Evolutionary conservation across 2,888 invertebrate genomes (phyloP), one percentile per base, ranked within the genome.

Genomic region (Anorthoa munda): DNA sequence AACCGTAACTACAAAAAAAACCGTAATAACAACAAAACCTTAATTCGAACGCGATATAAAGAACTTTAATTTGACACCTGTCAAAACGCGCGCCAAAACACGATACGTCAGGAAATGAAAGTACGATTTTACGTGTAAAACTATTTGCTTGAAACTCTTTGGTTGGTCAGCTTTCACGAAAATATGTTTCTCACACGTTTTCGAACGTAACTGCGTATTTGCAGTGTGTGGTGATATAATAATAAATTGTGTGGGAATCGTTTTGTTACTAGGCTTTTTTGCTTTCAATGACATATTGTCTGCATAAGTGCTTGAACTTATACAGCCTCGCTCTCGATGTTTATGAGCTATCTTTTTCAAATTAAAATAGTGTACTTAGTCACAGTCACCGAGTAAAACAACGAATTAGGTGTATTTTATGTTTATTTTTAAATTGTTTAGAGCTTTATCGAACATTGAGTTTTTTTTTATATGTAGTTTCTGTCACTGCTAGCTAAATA

Each of bases 171-270:
- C 94, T 94, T 94, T 94, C 92, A 87, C 90, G 89, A 88, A 91
- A 94, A 92, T 93, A 90, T 92, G 91, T 92, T 95, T 95, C 95
- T 95, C 95, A 93, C 95, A 95, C 95, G 95, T 94, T 94, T 93
- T 92, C 91, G 90, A 90, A 90, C 89, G 80, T 87, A 89, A 88
- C 77, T 77, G 53, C 70, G 72, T 86, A 81, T 86, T 86, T 87
- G 75, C 68, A 74, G 78, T 81, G 70, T 48, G 59, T 67, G 55
- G 77, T 86, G 86, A 87, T 87, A 87, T 87, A 86, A 86, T 84
- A 83, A 72, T 79, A 82, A 87, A 79, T 72, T 77, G 77, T 81
- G 81, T 86, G 87, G 67, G 87, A 86, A 83, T 66, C 60, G 63
- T 77, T 86, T 74, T 48, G 67, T 79, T 75, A 63, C 55, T 71